phyloP scores from a whole-genome alignment of 2,888 invertebrate species.

The Lasioglossum calceatum region DNA sequence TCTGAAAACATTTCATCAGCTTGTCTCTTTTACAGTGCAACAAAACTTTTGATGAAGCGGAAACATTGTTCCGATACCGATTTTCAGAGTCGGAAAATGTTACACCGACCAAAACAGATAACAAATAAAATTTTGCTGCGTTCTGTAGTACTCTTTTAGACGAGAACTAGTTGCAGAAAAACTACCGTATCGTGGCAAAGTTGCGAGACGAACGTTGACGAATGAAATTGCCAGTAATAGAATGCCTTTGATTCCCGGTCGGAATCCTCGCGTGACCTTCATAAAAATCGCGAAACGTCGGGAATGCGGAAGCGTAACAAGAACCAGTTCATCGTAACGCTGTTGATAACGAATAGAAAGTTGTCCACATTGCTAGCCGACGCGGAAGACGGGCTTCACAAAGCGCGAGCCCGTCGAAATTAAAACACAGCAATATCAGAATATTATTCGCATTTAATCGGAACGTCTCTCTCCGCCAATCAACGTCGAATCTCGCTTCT shows the following conservation, averaged over 20 bases:
- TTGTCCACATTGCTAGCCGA: neutral
- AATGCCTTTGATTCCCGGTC: neutral
- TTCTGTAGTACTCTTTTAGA: neutral
- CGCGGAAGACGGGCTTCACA: neutral
- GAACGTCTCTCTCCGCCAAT: slow-evolving; percentile 17
- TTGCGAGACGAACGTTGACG: neutral
- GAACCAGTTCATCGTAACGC: neutral
- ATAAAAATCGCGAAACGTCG: neutral
- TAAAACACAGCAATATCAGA: slow-evolving; percentile 2
- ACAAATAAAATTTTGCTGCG: neutral
- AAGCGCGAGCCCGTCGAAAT: neutral
- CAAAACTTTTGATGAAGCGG: neutral
- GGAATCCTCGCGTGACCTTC: neutral
- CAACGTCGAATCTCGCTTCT: slow-evolving; percentile 21
- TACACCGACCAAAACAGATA: neutral
- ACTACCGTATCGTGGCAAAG: neutral
- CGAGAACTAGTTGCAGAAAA: neutral
- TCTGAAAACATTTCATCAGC: neutral
- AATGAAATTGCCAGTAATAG: neutral
- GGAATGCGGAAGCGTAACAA: neutral
- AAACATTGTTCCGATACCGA: neutral
- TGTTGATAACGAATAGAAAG: neutral
- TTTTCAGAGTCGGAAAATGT: neutral
- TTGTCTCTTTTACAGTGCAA: neutral
- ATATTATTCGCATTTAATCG: slow-evolving; percentile 22